Percentiles rank a stretch among this genome's conserved stretches.
Evolutionary conservation across 1,140 invertebrate genomes (phyloP).

Genomic region (Amyelois transitella): DNA sequence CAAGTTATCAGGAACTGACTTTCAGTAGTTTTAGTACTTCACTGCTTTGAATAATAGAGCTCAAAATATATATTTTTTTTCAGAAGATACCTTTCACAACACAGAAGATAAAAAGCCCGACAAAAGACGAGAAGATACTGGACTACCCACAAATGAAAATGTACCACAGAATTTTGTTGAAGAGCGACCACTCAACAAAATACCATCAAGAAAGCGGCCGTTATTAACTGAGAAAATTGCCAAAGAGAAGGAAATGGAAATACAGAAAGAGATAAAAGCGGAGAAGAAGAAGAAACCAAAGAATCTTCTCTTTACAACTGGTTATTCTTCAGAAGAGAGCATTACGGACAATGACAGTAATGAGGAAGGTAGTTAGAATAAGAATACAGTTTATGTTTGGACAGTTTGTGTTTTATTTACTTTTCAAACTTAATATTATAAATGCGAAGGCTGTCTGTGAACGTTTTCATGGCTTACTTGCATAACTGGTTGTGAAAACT

Average conservation of each 20-base stretch:
- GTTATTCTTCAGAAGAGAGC: conserved; percentile 71
- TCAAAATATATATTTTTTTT: too few relatives aligned
- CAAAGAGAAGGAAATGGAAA: conserved; percentile 56
- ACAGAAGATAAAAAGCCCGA: conserved; percentile 14
- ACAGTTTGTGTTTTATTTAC: neutral
- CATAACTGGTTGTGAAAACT: too few relatives aligned
- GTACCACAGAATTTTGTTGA: neutral
- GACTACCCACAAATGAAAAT: neutral
- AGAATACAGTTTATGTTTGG: conserved; percentile 12
- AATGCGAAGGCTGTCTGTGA: too few relatives aligned
- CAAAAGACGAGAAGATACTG: neutral
- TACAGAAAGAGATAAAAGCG: conserved; percentile 62
- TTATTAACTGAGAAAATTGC: conserved; percentile 63
- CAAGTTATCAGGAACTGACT: too few relatives aligned
- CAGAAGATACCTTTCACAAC: conserved; percentile 59
- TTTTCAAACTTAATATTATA: too few relatives aligned
- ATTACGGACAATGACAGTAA: conserved; percentile 40
- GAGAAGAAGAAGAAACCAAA: conserved; percentile 64
- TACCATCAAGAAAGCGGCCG: conserved; percentile 25
- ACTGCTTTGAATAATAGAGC: too few relatives aligned
- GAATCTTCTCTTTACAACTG: conserved; percentile 68
- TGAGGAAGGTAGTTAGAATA: conserved; percentile 29
- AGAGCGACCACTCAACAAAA: neutral
- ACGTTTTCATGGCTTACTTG: too few relatives aligned
- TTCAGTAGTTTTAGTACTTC: too few relatives aligned